A percentile compares a stretch with the other conserved stretches of the same genome.
Conservation (phyloP, 2,797 vertebrate genomes). For the Onychomys torridus region DNA sequence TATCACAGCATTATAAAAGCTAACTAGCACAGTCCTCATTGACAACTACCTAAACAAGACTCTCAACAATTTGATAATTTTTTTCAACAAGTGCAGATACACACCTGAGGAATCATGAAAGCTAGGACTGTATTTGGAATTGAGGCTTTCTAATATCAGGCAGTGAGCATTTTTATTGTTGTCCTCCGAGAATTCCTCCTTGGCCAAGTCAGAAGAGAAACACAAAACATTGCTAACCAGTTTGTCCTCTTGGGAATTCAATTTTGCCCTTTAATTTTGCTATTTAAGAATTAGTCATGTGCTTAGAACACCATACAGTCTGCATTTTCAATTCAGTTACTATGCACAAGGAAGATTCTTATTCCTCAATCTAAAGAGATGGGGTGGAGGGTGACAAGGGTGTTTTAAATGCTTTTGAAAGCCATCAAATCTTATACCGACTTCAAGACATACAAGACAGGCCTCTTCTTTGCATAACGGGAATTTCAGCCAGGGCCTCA, state of each 20-base stretch:
- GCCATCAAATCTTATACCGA: not conserved
- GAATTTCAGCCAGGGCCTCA: not conserved
- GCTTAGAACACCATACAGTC: not conserved
- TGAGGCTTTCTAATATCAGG: constrained; percentile 40
- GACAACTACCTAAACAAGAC: constrained; percentile 34
- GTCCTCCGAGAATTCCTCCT: constrained; percentile 48
- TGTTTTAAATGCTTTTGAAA: constrained; percentile 25
- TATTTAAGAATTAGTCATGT: constrained; percentile 24
- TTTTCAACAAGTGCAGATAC: constrained; percentile 6
- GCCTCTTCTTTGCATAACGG: not conserved
- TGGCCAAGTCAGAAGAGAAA: constrained; percentile 37
- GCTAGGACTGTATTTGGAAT: constrained; percentile 5
- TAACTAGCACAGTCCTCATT: not conserved
- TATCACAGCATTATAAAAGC: not conserved
- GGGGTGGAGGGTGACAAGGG: not conserved
- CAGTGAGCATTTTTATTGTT: constrained; percentile 42
- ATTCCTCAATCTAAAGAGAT: constrained; percentile 36
- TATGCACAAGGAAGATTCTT: constrained; percentile 1
- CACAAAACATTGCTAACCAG: constrained; percentile 4
- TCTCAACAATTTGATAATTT: constrained; percentile 31
- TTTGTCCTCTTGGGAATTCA: not conserved
- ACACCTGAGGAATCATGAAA: constrained; percentile 22
- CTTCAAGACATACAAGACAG: not conserved
- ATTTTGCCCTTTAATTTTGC: constrained; percentile 30
- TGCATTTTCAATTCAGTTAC: constrained; percentile 40